phyloP scores from a whole-genome alignment of 2,888 invertebrate species.

The Platycheirus rosarum region DNA sequence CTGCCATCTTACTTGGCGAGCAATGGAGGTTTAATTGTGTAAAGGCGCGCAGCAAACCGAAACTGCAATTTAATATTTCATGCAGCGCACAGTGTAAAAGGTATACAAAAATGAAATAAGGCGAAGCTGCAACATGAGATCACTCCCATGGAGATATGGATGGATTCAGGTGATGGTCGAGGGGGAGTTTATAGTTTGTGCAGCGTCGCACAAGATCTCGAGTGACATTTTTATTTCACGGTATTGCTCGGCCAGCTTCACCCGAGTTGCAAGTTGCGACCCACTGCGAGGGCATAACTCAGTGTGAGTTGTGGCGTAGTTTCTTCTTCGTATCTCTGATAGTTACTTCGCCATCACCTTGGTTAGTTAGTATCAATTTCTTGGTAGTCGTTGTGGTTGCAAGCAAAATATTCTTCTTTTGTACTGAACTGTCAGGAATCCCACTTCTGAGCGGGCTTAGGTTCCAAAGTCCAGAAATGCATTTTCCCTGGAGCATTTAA shows the following conservation, averaged over 20 bases:
- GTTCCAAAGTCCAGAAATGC: constrained; percentile 14
- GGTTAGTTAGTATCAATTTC: constrained; percentile 35
- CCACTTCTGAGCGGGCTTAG: constrained; percentile 49
- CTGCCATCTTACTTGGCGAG: constrained; percentile 34
- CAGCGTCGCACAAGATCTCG: constrained; percentile 62
- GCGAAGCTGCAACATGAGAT: constrained; percentile 64
- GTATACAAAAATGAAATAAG: constrained; percentile 29
- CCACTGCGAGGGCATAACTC: constrained; percentile 65
- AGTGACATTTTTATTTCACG: constrained; percentile 72
- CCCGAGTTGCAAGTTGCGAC: constrained; percentile 26
- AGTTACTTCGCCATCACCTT: constrained; percentile 40
- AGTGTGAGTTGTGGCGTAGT: constrained; percentile 62
- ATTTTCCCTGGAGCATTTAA: constrained; percentile 10
- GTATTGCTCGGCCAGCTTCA: constrained; percentile 57
- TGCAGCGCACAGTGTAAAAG: constrained; percentile 4
- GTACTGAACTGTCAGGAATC: constrained; percentile 58
- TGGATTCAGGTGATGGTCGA: constrained; percentile 13
- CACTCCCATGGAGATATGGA: constrained; percentile 37
- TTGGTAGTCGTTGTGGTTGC: constrained; percentile 44
- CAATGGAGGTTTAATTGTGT: constrained; percentile 58
- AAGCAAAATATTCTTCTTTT: constrained; percentile 36
- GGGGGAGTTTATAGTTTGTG: constrained; percentile 51
- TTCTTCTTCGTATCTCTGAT: constrained; percentile 16
- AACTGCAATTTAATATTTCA: constrained; percentile 74
- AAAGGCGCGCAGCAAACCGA: constrained; percentile 70